phyloP scores from a whole-genome alignment of 1,140 invertebrate genomes.

The Pseudobourletiella spinata region DNA sequence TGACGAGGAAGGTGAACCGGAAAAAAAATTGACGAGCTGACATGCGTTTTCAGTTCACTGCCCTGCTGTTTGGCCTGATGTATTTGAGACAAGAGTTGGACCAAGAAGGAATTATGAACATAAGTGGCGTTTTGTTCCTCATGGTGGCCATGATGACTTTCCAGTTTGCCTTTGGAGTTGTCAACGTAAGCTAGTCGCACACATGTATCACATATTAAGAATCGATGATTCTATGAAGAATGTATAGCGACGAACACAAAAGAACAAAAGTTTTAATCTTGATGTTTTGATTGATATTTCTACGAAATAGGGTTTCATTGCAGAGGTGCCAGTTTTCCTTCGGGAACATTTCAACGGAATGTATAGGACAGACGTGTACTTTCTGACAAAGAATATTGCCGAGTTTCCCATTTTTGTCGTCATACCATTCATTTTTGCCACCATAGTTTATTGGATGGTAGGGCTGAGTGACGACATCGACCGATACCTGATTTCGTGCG shows the following conservation, averaged over 20 bases:
- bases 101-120: constrained; percentile 45
- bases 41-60: constrained; percentile 37
- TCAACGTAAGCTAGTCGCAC: constrained; percentile 38
- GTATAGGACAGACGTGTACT: constrained; percentile 88
- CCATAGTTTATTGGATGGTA: constrained; percentile 78
- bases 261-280: neutral
- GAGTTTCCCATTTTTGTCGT: constrained; percentile 62
- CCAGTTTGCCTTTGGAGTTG: constrained; percentile 39
- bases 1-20: neutral
- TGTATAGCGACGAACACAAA: neutral
- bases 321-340: constrained; percentile 36
- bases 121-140: constrained; percentile 47
- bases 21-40: neutral
- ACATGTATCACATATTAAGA: neutral
- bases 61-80: constrained; percentile 44
- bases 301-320: constrained; percentile 35
- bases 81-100: constrained; percentile 43
- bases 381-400: constrained; percentile 78
- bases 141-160: constrained; percentile 42
- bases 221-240: neutral
- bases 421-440: constrained; percentile 72
- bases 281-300: neutral
- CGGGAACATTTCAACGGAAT: constrained; percentile 46
- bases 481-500: constrained; percentile 63
- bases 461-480: constrained; percentile 61